These are phyloP conservation scores for Pollenia griseotomentosa DNA, from an alignment of 2,888 invertebrate genomes.

Conservation along the genomic window DNA sequence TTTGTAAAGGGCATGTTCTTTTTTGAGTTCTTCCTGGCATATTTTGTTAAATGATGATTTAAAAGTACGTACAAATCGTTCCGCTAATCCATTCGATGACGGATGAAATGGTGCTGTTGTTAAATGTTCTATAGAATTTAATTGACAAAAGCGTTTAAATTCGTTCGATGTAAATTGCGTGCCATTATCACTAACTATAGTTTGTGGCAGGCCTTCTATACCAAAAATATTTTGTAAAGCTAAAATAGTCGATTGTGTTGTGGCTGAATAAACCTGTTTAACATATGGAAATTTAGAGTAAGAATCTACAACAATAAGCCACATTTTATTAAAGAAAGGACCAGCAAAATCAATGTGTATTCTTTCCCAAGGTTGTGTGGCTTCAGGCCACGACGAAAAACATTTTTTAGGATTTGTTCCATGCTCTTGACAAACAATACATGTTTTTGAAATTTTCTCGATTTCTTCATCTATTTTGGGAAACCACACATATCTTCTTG, in stretches of 20 bases:
- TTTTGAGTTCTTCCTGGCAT: background rate
- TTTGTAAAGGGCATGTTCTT: background rate
- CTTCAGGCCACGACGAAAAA: background rate
- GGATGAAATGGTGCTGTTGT: slow-evolving; percentile 59
- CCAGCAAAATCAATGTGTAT: slow-evolving; percentile 4
- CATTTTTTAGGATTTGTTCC: background rate
- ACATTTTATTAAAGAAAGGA: slow-evolving; percentile 3
- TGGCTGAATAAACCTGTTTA: background rate
- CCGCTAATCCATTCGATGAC: slow-evolving; percentile 38
- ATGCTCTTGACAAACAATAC: background rate
- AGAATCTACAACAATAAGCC: background rate
- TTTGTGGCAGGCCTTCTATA: slow-evolving; percentile 26
- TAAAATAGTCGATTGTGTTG: slow-evolving; percentile 17
- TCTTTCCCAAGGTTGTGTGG: background rate
- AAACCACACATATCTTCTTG: slow-evolving; percentile 2
- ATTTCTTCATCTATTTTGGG: slow-evolving; percentile 22
- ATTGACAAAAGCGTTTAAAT: slow-evolving; percentile 46
- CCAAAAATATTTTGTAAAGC: slow-evolving; percentile 37
- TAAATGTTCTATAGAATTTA: slow-evolving; percentile 42
- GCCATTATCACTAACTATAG: slow-evolving; percentile 57
- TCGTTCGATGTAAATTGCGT: slow-evolving; percentile 42
- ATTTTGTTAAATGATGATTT: slow-evolving; percentile 9
- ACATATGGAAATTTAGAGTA: slow-evolving; percentile 48
- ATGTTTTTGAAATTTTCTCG: slow-evolving; percentile 3
- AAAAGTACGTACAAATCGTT: slow-evolving; percentile 22